phyloP scores from a whole-genome alignment of 2,888 invertebrate genomes.

The Pterostichus madidus region DNA sequence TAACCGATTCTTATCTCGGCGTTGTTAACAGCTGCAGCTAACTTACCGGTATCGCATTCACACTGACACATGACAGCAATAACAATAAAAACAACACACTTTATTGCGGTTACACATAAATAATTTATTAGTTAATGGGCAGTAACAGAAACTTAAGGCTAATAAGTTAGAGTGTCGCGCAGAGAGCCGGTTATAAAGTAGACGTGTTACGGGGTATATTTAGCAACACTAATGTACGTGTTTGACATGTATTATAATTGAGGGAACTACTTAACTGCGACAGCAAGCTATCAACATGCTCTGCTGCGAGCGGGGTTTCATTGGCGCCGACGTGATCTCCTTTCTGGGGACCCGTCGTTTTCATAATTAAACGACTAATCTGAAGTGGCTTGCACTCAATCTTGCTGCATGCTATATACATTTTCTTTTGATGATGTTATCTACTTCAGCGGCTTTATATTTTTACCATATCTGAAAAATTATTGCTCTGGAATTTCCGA shows the following conservation, averaged over 20 bases:
- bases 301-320: constrained; percentile 71
- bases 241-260: constrained; percentile 76
- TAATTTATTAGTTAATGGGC: constrained; percentile 76
- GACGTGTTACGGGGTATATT: constrained; percentile 75
- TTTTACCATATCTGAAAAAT: neutral
- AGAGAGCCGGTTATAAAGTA: constrained; percentile 73
- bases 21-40: constrained; percentile 67
- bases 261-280: constrained; percentile 75
- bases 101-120: constrained; percentile 74
- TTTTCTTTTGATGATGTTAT: neutral
- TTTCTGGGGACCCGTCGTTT: constrained; percentile 11
- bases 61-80: constrained; percentile 75
- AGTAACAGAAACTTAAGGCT: constrained; percentile 75
- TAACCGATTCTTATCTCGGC: constrained; percentile 62
- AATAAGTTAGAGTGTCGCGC: constrained; percentile 73
- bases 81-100: constrained; percentile 75
- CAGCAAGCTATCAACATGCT: constrained; percentile 75
- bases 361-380: constrained; percentile 14
- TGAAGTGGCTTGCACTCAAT: neutral
- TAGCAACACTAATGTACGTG: constrained; percentile 76
- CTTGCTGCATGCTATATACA: neutral
- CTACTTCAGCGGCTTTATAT: neutral
- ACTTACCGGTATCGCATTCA: constrained; percentile 62
- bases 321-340: constrained; percentile 19
- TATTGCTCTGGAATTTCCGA: neutral